Base-by-base conservation (phyloP, 2,888 invertebrate species). In the Chrysodeixis includens region DNA sequence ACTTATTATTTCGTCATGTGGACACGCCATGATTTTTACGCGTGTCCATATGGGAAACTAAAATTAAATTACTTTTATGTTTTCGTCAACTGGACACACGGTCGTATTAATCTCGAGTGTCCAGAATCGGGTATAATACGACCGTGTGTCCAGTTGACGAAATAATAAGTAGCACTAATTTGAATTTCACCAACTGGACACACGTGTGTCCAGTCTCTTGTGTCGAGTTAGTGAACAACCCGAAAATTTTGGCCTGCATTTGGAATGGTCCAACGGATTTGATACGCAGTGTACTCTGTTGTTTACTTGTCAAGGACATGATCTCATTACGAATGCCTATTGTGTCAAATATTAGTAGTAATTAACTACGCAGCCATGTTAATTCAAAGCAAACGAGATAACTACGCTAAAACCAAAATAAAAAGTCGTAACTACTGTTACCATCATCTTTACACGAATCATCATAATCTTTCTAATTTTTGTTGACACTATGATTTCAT, bases 281-380 rank as follows among this genome's bases (percentile, higher is more conserved):
- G 14, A 53, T 35, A 49, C 14, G 40, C 40, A 49, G 14, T 46
- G 20, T 56, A 20, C 14, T 3, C 8, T 18, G 10, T 7, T 26
- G 16, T 18, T 30, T 56, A 51, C 20, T 35, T 12, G 6, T 51
- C 20, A 53, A 61, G 18, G 51, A 30, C 44, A 30, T 62, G 57
- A 62, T 56, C 51, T 67, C 57, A 49, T 9, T 7, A 26, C 40
- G 53, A 46, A 30, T 52, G 66, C n/a, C 58, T 32, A 61, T 35
- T 55, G 51, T 55, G 54, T 62, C 54, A 57, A 71, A 54, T 32
- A 67, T 12, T 32, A 16, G 26, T 32, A 6, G 40, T 40, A n/a
- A 61, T 10, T 9, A 40, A 54, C 26, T 18, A 62, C 53, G 35
- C 40, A 56, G 54, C n/a, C 16, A 22, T 56, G 30, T 53, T 60